A percentile compares a stretch with the other conserved stretches of the same genome.
These are phyloP conservation scores for Diploscapter pachys DNA, from an alignment of 1,140 invertebrate species.

Conservation along the genomic window DNA sequence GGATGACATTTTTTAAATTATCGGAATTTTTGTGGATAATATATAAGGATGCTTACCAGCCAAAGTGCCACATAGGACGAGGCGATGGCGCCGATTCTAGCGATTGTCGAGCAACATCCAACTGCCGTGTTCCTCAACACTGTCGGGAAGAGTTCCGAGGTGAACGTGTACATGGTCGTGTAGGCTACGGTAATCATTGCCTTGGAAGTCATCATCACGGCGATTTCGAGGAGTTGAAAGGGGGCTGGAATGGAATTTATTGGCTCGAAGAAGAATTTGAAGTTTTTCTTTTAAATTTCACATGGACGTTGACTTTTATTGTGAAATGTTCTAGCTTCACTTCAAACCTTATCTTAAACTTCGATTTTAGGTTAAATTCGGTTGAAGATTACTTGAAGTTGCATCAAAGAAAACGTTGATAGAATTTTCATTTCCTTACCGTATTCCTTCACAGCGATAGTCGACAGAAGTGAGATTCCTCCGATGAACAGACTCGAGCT, in stretches of 20 bases:
- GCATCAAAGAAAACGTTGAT: neutral
- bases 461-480: conserved; percentile 48
- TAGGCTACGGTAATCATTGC: conserved; percentile 52
- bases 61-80: conserved; percentile 61
- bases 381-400: neutral
- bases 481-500: conserved; percentile 46
- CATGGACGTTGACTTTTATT: too few species aligned
- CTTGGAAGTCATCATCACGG: conserved; percentile 52
- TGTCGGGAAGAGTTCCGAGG: conserved; percentile 63
- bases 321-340: too few species aligned
- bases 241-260: conserved; percentile 36
- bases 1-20: neutral
- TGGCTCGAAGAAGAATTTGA: too few species aligned
- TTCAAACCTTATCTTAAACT: too few species aligned
- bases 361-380: too few species aligned
- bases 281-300: too few species aligned
- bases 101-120: conserved; percentile 63
- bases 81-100: conserved; percentile 63
- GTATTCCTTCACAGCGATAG: conserved; percentile 39
- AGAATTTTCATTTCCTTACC: neutral
- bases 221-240: conserved; percentile 37
- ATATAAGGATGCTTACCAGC: conserved; percentile 37
- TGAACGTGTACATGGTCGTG: conserved; percentile 58
- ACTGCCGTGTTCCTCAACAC: conserved; percentile 62
- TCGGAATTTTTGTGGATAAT: neutral